Conservation (phyloP, 2,888 invertebrate genomes). For the Standfussiana lucernea region DNA sequence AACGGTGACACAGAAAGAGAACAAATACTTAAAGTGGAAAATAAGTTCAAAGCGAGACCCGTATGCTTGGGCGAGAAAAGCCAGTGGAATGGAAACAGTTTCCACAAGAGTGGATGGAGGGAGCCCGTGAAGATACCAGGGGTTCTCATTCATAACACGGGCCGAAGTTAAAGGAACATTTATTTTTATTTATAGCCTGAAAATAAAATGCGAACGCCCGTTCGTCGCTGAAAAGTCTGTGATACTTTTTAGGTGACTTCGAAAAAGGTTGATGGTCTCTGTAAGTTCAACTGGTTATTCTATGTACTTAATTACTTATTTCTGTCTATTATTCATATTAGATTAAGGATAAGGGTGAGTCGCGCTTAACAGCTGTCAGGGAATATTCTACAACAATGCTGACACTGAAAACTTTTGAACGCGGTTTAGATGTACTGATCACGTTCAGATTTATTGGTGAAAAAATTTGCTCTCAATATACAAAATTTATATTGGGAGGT, state of each 20-base stretch:
- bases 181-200: conserved; percentile 51
- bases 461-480: too few species aligned
- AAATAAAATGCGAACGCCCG: conserved; percentile 33
- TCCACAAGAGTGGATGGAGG: conserved; percentile 77
- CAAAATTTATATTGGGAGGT: too few species aligned
- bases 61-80: conserved; percentile 80
- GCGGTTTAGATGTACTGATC: too few species aligned
- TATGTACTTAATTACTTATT: background rate
- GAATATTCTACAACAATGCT: too few species aligned
- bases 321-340: background rate
- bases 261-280: conserved; percentile 25
- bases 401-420: too few species aligned
- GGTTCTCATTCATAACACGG: conserved; percentile 74
- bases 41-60: conserved; percentile 81
- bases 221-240: conserved; percentile 9
- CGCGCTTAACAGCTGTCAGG: too few species aligned
- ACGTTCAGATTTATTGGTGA: too few species aligned
- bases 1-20: conserved; percentile 78
- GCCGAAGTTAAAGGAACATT: conserved; percentile 51
- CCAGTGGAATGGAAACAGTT: conserved; percentile 81
- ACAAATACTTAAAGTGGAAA: conserved; percentile 82
- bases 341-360: too few species aligned
- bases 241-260: conserved; percentile 7
- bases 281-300: background rate
- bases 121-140: conserved; percentile 69